Percentiles rank a stretch among this genome's conserved stretches.
phyloP scores from a whole-genome alignment of 30 jellyfish, hydroid and myxozoan genomes.

The Cassiopea andromeda region DNA sequence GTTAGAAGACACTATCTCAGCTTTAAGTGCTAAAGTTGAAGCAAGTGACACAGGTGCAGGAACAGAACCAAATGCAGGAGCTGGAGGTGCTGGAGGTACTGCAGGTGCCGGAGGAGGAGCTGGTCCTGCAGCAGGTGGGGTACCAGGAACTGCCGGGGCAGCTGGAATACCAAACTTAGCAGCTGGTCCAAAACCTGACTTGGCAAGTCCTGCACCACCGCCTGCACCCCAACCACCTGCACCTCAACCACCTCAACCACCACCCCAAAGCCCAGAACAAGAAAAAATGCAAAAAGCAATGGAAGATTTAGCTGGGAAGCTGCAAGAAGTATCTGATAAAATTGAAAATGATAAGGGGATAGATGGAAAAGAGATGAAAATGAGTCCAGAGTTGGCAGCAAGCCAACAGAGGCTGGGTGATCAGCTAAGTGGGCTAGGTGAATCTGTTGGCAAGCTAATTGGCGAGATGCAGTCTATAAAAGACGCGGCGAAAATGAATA shows the following conservation, averaged over 20 bases:
- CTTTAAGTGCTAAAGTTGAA: conserved; percentile 79
- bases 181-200: conserved; percentile 61
- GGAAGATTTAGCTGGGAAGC: conserved; percentile 83
- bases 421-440: conserved; percentile 76
- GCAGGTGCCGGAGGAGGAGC: conserved; percentile 62
- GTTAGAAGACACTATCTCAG: conserved; percentile 82
- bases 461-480: conserved; percentile 87
- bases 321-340: conserved; percentile 90
- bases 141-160: conserved; percentile 21
- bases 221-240: conserved; percentile 66
- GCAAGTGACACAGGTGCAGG: conserved; percentile 69
- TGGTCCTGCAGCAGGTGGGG: conserved; percentile 58
- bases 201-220: conserved; percentile 18
- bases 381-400: conserved; percentile 79
- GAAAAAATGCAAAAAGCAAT: conserved; percentile 84
- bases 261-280: conserved; percentile 70
- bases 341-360: conserved; percentile 62
- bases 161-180: conserved; percentile 54
- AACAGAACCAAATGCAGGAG: conserved; percentile 51
- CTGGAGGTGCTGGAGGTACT: conserved; percentile 42
- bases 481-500: conserved; percentile 71
- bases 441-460: conserved; percentile 77
- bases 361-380: conserved; percentile 56
- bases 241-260: conserved; percentile 63
- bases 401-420: conserved; percentile 67